Base-by-base conservation (phyloP, 2,888 invertebrate genomes). In the Candidula unifasciata region DNA sequence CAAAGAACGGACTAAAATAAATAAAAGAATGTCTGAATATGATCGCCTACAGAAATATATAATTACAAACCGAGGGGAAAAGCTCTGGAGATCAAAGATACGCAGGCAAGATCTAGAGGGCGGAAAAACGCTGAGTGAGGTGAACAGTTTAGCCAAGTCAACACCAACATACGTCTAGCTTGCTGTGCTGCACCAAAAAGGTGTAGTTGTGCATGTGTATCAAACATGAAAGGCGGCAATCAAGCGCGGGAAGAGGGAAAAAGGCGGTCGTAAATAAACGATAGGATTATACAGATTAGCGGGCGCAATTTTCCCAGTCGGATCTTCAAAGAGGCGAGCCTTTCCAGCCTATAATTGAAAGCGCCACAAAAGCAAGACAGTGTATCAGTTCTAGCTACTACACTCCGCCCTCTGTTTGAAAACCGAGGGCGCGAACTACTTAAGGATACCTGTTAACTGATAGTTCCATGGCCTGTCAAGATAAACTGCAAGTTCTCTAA, bases 161-260 rank as follows among this genome's bases (percentile, higher is more conserved):
- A 71, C 27, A 24, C 37, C 18, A 21, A 24, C 71, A 24, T 37
- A 44, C 16, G 71, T 37, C 13, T 37, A 71, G 24, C 71, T 16
- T 24, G 71, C 37, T 21, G 5, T 6, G 37, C 71, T 16, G 71
- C 21, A 71, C 37, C 37, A 37, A 71, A 71, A 37, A 37, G 71
- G 24, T 21, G 71, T 37, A 37, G 73, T 21, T 44, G 13, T 10
- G 52, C 0, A n/a, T 27, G 24, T 52, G 35, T 16, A 52, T 27
- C 52, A 16, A 73, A 73, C 73, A 52, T 74, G 73, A 74, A 74
- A 74, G 73, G 52, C 52, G 24, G 52, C 71, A 73, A 73, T 73
- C 71, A 13, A 37, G 71, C 44, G 27, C 30, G 27, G 27, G 27
- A 10, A 24, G 73, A 3, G 52, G 27, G 27, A 52, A 44, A 0